Percentiles rank a stretch among this genome's conserved stretches.
Evolutionary conservation across 2,888 invertebrate genomes (phyloP).

Genomic region (Pogonocherus hispidulus): DNA sequence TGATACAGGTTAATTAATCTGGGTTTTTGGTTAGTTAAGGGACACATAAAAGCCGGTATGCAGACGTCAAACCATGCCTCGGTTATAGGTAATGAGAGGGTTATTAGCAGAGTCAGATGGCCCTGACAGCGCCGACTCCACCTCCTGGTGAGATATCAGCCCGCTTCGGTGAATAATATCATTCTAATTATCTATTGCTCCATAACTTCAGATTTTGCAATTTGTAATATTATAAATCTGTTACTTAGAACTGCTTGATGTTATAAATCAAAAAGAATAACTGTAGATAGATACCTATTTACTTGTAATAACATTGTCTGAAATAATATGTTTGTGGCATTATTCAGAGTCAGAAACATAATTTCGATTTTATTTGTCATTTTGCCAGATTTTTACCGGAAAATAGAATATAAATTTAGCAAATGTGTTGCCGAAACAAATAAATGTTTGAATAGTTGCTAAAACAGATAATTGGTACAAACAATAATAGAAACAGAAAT

Average conservation of each 20-base stretch:
- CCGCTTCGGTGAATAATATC: constrained; percentile 51
- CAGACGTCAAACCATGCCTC: constrained; percentile 61
- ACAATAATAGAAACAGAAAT: too few species aligned
- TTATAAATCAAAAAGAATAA: too few species aligned
- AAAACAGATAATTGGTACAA: too few species aligned
- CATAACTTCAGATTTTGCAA: constrained; percentile 20
- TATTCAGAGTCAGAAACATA: too few species aligned
- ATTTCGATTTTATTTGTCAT: too few species aligned
- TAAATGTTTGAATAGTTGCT: too few species aligned
- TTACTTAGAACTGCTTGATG: constrained; percentile 2
- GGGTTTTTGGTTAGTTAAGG: constrained; percentile 65
- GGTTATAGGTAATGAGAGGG: constrained; percentile 66
- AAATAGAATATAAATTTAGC: too few species aligned
- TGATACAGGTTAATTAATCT: constrained; percentile 64
- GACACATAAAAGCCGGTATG: constrained; percentile 61
- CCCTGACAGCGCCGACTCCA: constrained; percentile 59
- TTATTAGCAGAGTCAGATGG: constrained; percentile 64
- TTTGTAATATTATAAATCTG: constrained; percentile 5
- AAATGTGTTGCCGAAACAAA: too few species aligned
- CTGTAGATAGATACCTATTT: too few species aligned
- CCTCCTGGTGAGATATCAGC: constrained; percentile 55
- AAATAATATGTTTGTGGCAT: too few species aligned
- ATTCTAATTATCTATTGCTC: constrained; percentile 50
- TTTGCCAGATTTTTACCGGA: too few species aligned
- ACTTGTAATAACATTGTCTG: too few species aligned